phyloP scores from a whole-genome alignment of 2,888 invertebrate species.

The Bimastos eiseni region DNA sequence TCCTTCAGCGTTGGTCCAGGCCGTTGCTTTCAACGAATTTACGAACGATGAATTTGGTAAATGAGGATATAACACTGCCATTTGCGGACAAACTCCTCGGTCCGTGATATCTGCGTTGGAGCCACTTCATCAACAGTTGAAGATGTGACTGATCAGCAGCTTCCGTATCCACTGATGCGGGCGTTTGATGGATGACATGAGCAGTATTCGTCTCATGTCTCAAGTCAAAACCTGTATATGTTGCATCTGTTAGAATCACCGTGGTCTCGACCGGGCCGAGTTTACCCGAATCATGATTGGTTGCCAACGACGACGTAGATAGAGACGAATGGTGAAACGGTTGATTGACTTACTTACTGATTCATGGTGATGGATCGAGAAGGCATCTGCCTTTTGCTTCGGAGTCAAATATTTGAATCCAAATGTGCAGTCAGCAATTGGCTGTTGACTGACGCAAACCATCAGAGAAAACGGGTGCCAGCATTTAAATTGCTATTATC shows the following conservation, averaged over 20 bases:
- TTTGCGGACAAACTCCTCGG: neutral
- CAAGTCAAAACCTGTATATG: neutral
- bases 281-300: neutral
- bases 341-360: neutral
- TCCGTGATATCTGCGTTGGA: neutral
- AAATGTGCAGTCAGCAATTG: neutral
- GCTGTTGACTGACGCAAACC: neutral
- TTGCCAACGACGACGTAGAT: neutral
- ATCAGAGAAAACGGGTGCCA: neutral
- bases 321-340: neutral
- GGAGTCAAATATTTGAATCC: neutral
- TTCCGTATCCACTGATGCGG: neutral
- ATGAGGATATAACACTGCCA: neutral
- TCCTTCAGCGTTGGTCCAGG: neutral
- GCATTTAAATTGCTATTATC: too few relatives aligned
- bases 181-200: neutral
- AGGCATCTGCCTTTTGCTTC: neutral
- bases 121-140: neutral
- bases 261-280: neutral
- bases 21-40: neutral
- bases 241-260: neutral
- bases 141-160: neutral
- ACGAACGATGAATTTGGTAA: neutral
- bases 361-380: neutral
- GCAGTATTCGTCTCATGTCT: neutral